phyloP scores from a whole-genome alignment of 2,113 vertebrate genomes.

The Thryonomys swinderianus region DNA sequence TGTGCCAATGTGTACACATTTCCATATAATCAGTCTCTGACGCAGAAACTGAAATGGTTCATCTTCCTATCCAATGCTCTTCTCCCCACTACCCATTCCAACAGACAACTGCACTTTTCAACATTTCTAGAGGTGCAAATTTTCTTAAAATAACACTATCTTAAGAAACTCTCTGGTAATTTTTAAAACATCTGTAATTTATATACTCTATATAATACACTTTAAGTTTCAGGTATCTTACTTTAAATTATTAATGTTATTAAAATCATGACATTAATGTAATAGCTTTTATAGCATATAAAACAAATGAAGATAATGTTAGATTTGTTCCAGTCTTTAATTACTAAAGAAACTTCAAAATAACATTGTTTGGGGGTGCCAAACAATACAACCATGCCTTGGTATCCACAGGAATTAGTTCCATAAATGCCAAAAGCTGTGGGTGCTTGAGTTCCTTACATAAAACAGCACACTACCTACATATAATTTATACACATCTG shows the following conservation, averaged over 20 bases:
- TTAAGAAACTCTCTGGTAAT: not conserved
- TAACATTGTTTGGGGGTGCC: not conserved
- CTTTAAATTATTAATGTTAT: constrained; percentile 24
- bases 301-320: not conserved
- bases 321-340: not conserved
- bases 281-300: not conserved
- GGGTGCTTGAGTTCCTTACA: not conserved
- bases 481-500: not conserved
- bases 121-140: not conserved
- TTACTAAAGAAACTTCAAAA: constrained; percentile 16
- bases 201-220: not conserved
- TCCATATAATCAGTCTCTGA: not conserved
- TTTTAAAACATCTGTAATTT: constrained; percentile 46
- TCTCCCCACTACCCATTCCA: not conserved
- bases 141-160: constrained; percentile 2
- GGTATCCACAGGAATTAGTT: not conserved
- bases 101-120: not conserved
- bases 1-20: not conserved
- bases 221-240: constrained; percentile 38
- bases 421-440: not conserved
- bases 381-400: not conserved
- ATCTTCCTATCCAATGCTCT: not conserved
- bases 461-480: not conserved
- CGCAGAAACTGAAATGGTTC: not conserved
- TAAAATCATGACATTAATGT: constrained; percentile 12